phyloP scores from a whole-genome alignment of 2,888 invertebrate species.

The Eupithecia dodoneata region DNA sequence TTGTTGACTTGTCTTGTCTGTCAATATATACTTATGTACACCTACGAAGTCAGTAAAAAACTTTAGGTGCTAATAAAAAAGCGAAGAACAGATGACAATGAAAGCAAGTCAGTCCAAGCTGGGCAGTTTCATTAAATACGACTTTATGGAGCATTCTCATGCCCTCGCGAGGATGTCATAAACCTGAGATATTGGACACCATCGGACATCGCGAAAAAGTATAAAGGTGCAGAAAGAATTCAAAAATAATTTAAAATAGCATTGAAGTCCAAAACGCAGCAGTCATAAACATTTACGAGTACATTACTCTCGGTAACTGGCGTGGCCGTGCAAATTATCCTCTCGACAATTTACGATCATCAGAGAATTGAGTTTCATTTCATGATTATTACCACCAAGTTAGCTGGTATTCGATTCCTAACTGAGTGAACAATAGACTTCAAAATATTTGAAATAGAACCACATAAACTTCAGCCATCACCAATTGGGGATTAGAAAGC shows the following conservation, averaged over 20 bases:
- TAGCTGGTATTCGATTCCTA: conserved; percentile 23
- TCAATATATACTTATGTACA: conserved; percentile 2
- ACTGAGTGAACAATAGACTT: conserved; percentile 45
- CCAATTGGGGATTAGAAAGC: conserved; percentile 45
- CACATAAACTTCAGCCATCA: conserved; percentile 43
- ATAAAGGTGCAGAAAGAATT: conserved; percentile 55
- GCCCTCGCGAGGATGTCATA: conserved; percentile 60
- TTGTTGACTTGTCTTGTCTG: conserved; percentile 49
- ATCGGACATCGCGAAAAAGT: conserved; percentile 65
- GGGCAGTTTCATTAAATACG: conserved; percentile 39
- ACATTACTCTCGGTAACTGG: conserved; percentile 76
- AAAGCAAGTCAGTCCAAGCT: conserved; percentile 17
- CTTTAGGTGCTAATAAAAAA: conserved; percentile 14
- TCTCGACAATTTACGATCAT: conserved; percentile 56
- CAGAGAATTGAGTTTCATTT: conserved; percentile 46
- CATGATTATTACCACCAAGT: conserved; percentile 44
- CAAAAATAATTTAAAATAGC: conserved; percentile 71
- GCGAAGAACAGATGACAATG: conserved; percentile 17
- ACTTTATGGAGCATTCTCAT: conserved; percentile 49
- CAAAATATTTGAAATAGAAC: conserved; percentile 54
- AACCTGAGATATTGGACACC: conserved; percentile 66
- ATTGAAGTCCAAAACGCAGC: conserved; percentile 68
- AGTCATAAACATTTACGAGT: conserved; percentile 82
- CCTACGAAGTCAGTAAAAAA: conserved; percentile 11
- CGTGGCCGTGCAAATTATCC: conserved; percentile 70